Evolutionary conservation across 2,113 vertebrate species (phyloP).

Genomic region (Gasterosteus nipponicus): DNA sequence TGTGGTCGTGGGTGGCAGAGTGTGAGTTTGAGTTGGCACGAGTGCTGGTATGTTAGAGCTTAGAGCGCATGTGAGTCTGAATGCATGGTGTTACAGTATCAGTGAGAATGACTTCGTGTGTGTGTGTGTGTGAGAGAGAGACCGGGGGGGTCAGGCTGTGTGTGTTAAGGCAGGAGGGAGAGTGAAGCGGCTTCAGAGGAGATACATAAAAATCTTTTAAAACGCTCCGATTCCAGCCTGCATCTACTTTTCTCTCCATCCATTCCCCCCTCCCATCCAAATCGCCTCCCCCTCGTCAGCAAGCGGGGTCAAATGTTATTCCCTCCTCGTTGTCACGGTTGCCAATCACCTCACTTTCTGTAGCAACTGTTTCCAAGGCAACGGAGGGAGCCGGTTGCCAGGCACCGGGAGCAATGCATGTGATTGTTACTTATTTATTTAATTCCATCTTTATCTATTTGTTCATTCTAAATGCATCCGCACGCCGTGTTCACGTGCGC

Average conservation of each 20-base stretch:
- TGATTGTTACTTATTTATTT: slow-evolving; percentile 85
- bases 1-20: slow-evolving; percentile 47
- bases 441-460: slow-evolving; percentile 85
- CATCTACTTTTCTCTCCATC: slow-evolving; percentile 26
- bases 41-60: slow-evolving; percentile 49
- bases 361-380: slow-evolving; percentile 86
- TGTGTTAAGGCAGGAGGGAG: slow-evolving; percentile 50
- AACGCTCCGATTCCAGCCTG: slow-evolving; percentile 55
- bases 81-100: slow-evolving; percentile 46
- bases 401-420: slow-evolving; percentile 85
- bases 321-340: slow-evolving; percentile 84
- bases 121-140: slow-evolving; percentile 20
- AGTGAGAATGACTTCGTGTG: slow-evolving; percentile 27
- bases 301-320: slow-evolving; percentile 83
- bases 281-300: slow-evolving; percentile 67
- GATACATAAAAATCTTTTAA: slow-evolving; percentile 64
- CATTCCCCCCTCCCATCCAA: not conserved
- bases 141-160: slow-evolving; percentile 40
- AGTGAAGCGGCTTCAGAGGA: slow-evolving; percentile 61
- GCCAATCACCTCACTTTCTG: slow-evolving; percentile 85
- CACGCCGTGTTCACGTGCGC: slow-evolving; percentile 41
- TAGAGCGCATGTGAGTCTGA: not conserved
- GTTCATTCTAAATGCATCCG: slow-evolving; percentile 80
- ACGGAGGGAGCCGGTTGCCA: slow-evolving; percentile 84
- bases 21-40: slow-evolving; percentile 54